Percentiles rank a stretch among this genome's conserved stretches.
These are phyloP conservation scores for Cremastobaeus sp. DNA, from an alignment of 2,888 invertebrate species.

Conservation along the genomic window DNA sequence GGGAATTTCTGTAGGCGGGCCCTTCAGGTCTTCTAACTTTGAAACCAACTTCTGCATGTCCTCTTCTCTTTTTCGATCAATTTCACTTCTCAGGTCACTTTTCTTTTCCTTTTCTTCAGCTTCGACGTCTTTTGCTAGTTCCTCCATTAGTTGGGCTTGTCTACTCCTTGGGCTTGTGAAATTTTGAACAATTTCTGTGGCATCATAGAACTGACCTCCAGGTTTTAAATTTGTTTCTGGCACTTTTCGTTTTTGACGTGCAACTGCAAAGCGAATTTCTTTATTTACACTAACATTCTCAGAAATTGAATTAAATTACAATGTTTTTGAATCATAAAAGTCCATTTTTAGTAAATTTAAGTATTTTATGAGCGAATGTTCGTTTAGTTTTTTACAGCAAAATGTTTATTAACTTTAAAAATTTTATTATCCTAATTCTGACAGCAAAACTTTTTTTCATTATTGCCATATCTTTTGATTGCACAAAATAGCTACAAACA, in stretches of 20 bases:
- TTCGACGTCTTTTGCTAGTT: slow-evolving; percentile 61
- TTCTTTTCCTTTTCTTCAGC: slow-evolving; percentile 57
- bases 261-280: slow-evolving; percentile 61
- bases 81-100: slow-evolving; percentile 57
- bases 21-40: slow-evolving; percentile 72
- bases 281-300: no score
- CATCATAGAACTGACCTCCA: slow-evolving; percentile 64
- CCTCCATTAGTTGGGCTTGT: slow-evolving; percentile 59
- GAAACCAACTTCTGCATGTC: slow-evolving; percentile 72
- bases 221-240: slow-evolving; percentile 69
- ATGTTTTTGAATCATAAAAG: no score
- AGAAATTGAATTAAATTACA: no score
- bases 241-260: slow-evolving; percentile 64
- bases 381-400: no score
- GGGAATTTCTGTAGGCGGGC: slow-evolving; percentile 71
- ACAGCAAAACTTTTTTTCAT: no score
- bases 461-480: no score
- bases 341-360: no score
- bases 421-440: no score
- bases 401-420: no score
- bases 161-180: slow-evolving; percentile 62
- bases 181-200: slow-evolving; percentile 61
- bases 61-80: slow-evolving; percentile 65
- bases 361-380: no score
- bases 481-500: no score